Evolutionary conservation across 2,113 vertebrate species (phyloP).

Genomic region (Otocyon megalotis): DNA sequence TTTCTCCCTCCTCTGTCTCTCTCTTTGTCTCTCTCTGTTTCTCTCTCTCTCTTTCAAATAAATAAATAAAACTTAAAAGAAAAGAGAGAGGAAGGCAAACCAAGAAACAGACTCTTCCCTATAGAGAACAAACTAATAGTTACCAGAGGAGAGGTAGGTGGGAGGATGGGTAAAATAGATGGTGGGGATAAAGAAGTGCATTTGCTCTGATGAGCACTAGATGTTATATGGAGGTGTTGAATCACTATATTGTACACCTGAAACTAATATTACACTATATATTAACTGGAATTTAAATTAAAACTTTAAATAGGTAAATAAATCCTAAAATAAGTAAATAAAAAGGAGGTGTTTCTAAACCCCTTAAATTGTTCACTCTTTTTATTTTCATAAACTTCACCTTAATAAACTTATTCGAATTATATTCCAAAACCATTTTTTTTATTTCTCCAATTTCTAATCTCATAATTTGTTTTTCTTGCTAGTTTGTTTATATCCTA

Average conservation of each 20-base stretch:
- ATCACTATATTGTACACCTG: background rate
- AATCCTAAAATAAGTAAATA: background rate
- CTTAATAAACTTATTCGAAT: background rate
- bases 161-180: background rate
- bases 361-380: background rate
- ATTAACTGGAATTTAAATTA: background rate
- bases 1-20: background rate
- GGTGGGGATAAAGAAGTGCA: background rate
- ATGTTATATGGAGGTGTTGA: background rate
- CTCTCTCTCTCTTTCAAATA: background rate
- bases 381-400: background rate
- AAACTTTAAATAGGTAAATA: background rate
- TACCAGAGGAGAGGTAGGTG: background rate
- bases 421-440: background rate
- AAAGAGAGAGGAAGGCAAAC: background rate
- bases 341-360: background rate
- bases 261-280: background rate
- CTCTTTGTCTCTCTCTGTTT: background rate
- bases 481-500: background rate
- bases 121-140: background rate
- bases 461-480: background rate
- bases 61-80: background rate
- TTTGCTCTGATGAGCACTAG: background rate
- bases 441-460: background rate
- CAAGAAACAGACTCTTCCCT: background rate